A percentile compares a stretch with the other conserved stretches of the same genome.
These are phyloP conservation scores for Pluvialis apricaria DNA, from an alignment of 2,113 vertebrate species.

Conservation along the genomic window DNA sequence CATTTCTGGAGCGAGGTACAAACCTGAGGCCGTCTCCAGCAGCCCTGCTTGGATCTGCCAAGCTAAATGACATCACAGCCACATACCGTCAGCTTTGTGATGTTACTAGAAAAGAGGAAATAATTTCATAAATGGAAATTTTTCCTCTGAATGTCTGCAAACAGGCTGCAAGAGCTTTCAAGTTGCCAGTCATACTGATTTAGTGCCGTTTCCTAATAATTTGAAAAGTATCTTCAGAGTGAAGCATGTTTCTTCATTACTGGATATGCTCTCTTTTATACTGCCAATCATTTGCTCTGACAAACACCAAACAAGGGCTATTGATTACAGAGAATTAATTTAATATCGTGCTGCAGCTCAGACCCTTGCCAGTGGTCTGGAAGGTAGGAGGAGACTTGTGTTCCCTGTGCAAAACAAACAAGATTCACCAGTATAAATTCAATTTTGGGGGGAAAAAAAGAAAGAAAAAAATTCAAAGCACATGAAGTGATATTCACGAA, in stretches of 20 bases:
- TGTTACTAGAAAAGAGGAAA: not conserved
- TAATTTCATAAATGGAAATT: not conserved
- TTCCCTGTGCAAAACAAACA: not conserved
- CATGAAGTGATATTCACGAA: not conserved
- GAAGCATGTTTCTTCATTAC: not conserved
- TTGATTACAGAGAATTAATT: not conserved
- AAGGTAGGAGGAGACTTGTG: not conserved
- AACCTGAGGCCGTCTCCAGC: not conserved
- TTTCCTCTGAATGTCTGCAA: not conserved
- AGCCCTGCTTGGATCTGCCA: not conserved
- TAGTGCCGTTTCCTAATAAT: not conserved
- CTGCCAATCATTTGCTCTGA: not conserved
- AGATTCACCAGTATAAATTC: not conserved
- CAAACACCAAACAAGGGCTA: not conserved
- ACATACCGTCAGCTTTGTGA: not conserved
- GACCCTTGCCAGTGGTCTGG: not conserved
- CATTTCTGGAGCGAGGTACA: not conserved
- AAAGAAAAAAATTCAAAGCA: not conserved
- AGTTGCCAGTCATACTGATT: not conserved
- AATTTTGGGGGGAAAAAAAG: accelerated
- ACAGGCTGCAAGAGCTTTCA: not conserved
- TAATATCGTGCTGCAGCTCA: not conserved
- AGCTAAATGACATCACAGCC: not conserved
- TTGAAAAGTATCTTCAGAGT: not conserved
- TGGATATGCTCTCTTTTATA: not conserved